Base-by-base conservation (phyloP, 2,888 invertebrate species). In the Drosophila neonasuta region DNA sequence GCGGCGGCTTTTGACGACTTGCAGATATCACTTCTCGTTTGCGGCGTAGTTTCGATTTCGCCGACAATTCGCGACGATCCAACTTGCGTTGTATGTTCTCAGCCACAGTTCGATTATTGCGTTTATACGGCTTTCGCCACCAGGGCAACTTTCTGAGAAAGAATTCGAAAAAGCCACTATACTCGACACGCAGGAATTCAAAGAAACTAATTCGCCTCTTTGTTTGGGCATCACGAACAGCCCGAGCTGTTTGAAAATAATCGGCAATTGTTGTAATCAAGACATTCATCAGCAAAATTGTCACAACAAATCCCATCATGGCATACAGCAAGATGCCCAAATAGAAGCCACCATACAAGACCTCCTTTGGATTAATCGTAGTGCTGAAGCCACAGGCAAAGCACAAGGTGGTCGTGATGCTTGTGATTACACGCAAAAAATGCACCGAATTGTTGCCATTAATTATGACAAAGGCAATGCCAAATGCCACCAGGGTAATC, bases 251-350 rank as follows among this genome's bases (percentile, higher is more conserved):
- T 0, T 62, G 32, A 64, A 89, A 89, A 60, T 89, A 79, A n/a
- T 80, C 71, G 41, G 81, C 83, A 2, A 90, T 74, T 4, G 88
- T 67, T 0, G 88, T 84, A 0, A 89, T 78, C 30, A 90, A 87
- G 41, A 90, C 80, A 48, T 90, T 90, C 3, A 90, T 56, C 3
- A 90, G 63, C 17, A 90, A 60, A 29, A 89, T 80, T 3, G 85
- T 71, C 4, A 90, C 64, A 2, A 75, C 71, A 48, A 90, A 73
- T 17, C 80, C 79, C 32, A 90, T 58, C 0, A 82, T 4, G 0
- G 73, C 59, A 66, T 90, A 90, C 3, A 89, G 46, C 2, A 87
- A 2, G 2, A 88, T 64, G 6, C 90, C 90, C 0, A 90, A 2
- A 1, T 68, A 4, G 2, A 56, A 32, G 7, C 90, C 89, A 7